Base-by-base conservation (phyloP, 2,888 invertebrate genomes). In the Lydus trimaculatus region DNA sequence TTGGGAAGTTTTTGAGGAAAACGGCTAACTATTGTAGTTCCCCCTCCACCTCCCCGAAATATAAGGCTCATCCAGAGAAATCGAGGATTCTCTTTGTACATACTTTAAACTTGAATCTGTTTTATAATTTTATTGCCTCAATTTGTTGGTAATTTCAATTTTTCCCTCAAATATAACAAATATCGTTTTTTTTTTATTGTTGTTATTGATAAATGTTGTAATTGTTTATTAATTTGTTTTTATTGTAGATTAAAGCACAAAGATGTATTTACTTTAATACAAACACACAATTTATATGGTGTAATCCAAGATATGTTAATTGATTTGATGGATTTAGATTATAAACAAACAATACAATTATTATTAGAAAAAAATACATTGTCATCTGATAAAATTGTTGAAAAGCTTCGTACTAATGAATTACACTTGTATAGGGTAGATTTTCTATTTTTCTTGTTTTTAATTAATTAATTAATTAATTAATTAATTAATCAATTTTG, bases 251-350 rank as follows among this genome's bases (percentile, higher is more conserved):
- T 98, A 63, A 91, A 93, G 81, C 95, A 98, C 84, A 92, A 92
- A 82, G 96, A 96, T 81, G 97, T 98, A 13, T 98, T 98, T 84
- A 89, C 91, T 72, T 86, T 98, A 70, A 98, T 98, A 72, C 90
- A 91, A 71, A 91, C 93, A 79, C 93, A 96, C 84, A 89, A 94
- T 73, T 88, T 98, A 79, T 96, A 94, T 83, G 88, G 89, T 77
- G 91, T 93, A 0, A 93, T 98, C 78, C 91, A 93, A 79, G 93
- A 95, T 80, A 93, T 95, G 88, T 92, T 98, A 67, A 91, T 95
- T 72, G 93, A 94, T 72, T 87, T 98, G 58, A 96, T 98, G 92
- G 91, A 92, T 77, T 88, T 98, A 66, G 96, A 98, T 85, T 87
- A 90, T 74, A 91, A 92, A 73, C 90, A 92, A 85, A 93, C 98